Base-by-base conservation (phyloP, 2,888 invertebrate genomes). In the Oxycera nigricornis region DNA sequence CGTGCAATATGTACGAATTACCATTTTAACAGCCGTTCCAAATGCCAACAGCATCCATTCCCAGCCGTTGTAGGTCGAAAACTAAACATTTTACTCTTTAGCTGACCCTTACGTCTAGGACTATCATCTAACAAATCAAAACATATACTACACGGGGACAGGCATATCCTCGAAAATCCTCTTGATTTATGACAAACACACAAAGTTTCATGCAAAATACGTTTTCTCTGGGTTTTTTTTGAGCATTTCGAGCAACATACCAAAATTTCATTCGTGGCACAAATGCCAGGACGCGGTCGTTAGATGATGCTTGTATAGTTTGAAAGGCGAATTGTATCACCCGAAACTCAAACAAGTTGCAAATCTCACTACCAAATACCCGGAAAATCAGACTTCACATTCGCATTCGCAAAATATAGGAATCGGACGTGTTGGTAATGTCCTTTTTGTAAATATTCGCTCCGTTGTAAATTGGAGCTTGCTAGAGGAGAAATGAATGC, bases 151-250 rank as follows among this genome's bases (percentile, higher is more conserved):
- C 76, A 74, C 73, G 73, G 70, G 76, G 61, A 68, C 68, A 59
- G 55, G 76, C 65, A 76, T 74, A 76, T 76, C 74, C 76, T 76
- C 74, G 74, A 55, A 76, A 76, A 76, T 76, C 76, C 76, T 76
- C 74, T 76, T 76, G 76, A 76, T 76, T 76, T 76, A 76, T 76
- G 76, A 76, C 74, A 76, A 72, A 72, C 57, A 76, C 76, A 76
- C 76, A 72, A 20, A 41, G 22, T 62, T 61, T 35, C 73, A 73
- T 73, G 73, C 72, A 61, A 62, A 61, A 73, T 61, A 57, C 26
- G 46, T 30, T 41, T 72, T 72, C 61, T 62, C 59, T 61, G 61
- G 31, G 11, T 61, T 62, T 73, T 61, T 72, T 39, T 22, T 7
- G 6, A 26, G 26, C 50, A 57, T 72, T 72, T 72, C 9, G 24